Base-by-base conservation (phyloP, 2,797 vertebrate genomes). In the Thalassophryne amazonica region DNA sequence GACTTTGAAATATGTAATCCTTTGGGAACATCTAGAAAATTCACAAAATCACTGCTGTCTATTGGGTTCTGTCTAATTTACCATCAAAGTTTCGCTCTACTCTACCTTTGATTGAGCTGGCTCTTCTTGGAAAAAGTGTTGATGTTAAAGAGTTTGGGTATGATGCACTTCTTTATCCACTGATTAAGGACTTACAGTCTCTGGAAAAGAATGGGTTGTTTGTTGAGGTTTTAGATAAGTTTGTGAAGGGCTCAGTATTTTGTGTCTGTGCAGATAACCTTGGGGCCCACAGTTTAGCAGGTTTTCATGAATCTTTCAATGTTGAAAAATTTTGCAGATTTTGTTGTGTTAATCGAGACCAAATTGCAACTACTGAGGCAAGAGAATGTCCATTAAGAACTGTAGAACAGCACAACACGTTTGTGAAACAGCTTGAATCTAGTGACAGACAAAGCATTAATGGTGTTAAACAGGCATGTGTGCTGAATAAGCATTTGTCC, bases 111-210 rank as follows among this genome's bases (percentile, higher is more conserved):
- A 37, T 55, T 19, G 39, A 45, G 18, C 27, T 57, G 6, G 60
- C 39, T 15, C 3, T 14, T 23, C 30, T 64, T 32, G 61, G 33
- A 20, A 51, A 57, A 18, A 57, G 8, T 50, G 25, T 13, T 50
- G 21, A 45, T 29, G 18, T 38, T 5, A 38, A 30, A 23, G 19
- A 9, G 24, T 60, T 31, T 46, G 33, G 41, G 6, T 53, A 40
- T 40, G 34, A 53, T 10, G 14, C 12, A 11, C 45, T 58, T 39
- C 23, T 52, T 22, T 23, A 46, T 12, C 46, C 48, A 11, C 19
- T 59, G 9, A 24, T 52, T 7, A 59, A 59, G 5, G 24, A 59
- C 34, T 3, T n/a, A n/a, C n/a, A n/a, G n/a, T n/a, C n/a, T n/a
- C n/a, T n/a, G n/a, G n/a, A 48, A 5, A n/a, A 39, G 9, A 17